Conservation (phyloP, 2,888 invertebrate genomes). For the Cerceris rybyensis region DNA sequence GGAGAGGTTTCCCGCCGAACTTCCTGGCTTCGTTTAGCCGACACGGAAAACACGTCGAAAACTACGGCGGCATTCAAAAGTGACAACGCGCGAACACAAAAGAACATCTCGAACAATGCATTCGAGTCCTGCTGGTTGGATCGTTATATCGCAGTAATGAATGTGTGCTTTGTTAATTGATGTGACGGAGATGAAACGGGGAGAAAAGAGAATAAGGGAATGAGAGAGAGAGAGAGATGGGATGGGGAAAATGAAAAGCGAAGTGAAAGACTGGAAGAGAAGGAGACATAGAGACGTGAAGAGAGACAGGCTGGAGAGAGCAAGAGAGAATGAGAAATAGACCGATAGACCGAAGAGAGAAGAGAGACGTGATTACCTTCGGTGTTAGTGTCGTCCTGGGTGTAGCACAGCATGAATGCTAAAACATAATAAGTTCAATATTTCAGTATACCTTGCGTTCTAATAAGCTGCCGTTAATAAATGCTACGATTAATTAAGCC, state of each 20-base stretch:
- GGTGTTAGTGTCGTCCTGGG: slow-evolving; percentile 94
- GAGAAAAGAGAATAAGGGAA: slow-evolving; percentile 1
- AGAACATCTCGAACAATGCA: slow-evolving; percentile 36
- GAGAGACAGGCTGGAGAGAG: slow-evolving; percentile 24
- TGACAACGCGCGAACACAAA: slow-evolving; percentile 42
- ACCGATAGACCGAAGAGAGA: slow-evolving; percentile 30
- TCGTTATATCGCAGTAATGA: slow-evolving; percentile 62
- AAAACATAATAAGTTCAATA: slow-evolving; percentile 85
- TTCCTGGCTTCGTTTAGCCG: slow-evolving; percentile 31
- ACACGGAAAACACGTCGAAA: slow-evolving; percentile 5
- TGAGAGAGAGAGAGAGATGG: background rate
- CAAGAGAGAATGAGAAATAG: slow-evolving; percentile 3
- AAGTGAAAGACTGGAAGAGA: slow-evolving; percentile 32
- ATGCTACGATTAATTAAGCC: slow-evolving; percentile 71
- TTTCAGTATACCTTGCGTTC: slow-evolving; percentile 68
- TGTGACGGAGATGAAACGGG: slow-evolving; percentile 60
- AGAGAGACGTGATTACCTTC: slow-evolving; percentile 87
- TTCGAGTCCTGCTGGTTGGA: slow-evolving; percentile 20
- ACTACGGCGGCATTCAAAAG: slow-evolving; percentile 17
- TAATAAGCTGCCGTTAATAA: slow-evolving; percentile 65
- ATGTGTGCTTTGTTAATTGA: slow-evolving; percentile 67
- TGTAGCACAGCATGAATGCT: slow-evolving; percentile 98
- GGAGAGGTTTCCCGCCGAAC: background rate
- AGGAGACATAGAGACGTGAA: slow-evolving; percentile 29
- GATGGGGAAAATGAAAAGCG: slow-evolving; percentile 19